Percentiles rank a stretch among this genome's conserved stretches.
phyloP scores from a whole-genome alignment of 1,140 invertebrate genomes.

The Nasonia longicornis region DNA sequence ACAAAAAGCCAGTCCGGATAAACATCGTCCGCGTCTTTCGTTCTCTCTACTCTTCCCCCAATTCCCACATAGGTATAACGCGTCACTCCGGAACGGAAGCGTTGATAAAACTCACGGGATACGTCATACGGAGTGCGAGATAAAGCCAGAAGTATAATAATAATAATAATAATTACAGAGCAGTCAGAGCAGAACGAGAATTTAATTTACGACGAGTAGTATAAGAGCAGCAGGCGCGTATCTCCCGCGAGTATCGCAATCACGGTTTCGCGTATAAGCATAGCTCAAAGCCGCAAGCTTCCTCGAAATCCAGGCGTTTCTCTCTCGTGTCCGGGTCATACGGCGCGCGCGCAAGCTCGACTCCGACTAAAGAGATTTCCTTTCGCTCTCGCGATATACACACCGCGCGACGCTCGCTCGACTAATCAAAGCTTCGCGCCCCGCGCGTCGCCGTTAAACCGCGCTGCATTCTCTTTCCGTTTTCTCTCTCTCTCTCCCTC shows the following conservation, averaged over 20 bases:
- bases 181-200: background rate
- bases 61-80: too few relatives aligned
- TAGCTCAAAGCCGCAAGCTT: background rate
- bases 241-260: background rate
- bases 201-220: background rate
- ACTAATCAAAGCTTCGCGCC: constrained; percentile 7
- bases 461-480: background rate
- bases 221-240: too few relatives aligned
- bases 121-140: too few relatives aligned
- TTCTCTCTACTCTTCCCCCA: too few relatives aligned
- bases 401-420: background rate
- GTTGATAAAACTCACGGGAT: too few relatives aligned
- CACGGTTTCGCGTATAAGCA: background rate
- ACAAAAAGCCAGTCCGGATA: background rate
- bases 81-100: too few relatives aligned
- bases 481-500: background rate
- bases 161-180: too few relatives aligned
- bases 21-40: background rate
- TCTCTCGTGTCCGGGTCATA: background rate
- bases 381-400: background rate
- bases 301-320: background rate
- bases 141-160: too few relatives aligned
- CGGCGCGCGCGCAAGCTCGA: background rate
- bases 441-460: background rate
- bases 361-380: background rate